A percentile compares a stretch with the other conserved stretches of the same genome.
phyloP scores from a whole-genome alignment of 2,888 invertebrate species.

The Folsomia candida region DNA sequence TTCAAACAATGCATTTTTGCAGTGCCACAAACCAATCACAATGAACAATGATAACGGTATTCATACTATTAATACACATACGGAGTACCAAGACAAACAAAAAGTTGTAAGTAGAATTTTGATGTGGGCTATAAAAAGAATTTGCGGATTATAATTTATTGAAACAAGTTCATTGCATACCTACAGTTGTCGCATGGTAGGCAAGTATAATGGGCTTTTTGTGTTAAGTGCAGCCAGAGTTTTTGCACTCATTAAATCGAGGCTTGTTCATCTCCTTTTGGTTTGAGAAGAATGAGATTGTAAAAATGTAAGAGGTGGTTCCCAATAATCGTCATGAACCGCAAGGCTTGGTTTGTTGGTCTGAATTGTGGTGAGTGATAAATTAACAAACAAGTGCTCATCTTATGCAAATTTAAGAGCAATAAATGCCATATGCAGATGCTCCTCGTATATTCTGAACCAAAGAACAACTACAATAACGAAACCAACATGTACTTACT shows the following conservation, averaged over 20 bases:
- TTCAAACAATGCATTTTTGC: not conserved
- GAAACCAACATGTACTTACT: no score
- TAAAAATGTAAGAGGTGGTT: not conserved
- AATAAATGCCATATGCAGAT: constrained; percentile 7
- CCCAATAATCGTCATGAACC: constrained; percentile 10
- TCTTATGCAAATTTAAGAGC: constrained; percentile 12
- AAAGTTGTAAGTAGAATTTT: not conserved
- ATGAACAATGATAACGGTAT: not conserved
- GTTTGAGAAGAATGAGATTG: not conserved
- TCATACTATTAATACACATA: not conserved
- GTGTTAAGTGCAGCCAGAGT: not conserved
- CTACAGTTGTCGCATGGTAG: not conserved
- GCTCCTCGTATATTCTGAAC: not conserved
- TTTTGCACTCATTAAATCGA: constrained; percentile 15
- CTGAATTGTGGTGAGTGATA: not conserved
- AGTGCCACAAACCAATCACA: no score
- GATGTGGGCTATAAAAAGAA: not conserved
- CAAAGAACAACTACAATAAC: no score
- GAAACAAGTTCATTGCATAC: not conserved
- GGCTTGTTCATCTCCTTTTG: not conserved
- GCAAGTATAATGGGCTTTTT: not conserved
- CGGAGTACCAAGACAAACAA: not conserved
- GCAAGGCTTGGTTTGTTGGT: not conserved
- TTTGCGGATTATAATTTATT: not conserved
- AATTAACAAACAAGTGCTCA: constrained; percentile 6